Evolutionary conservation across 37 sponge, comb jelly and placozoan species (phyloP).

Genomic region (Eunapius fragilis): DNA sequence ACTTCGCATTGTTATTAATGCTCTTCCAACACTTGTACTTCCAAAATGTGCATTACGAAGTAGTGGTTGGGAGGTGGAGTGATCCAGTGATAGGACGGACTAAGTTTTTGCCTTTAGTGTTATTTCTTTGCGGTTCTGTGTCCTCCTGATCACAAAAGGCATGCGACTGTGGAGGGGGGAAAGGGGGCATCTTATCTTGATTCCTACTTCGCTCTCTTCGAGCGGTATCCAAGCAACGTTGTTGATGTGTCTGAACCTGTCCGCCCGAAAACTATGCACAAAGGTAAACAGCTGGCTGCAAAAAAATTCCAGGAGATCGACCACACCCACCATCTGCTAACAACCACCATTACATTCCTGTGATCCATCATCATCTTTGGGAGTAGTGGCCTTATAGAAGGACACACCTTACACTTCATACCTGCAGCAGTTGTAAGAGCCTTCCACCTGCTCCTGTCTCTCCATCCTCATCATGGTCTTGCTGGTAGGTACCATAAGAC

Average conservation of each 20-base stretch:
- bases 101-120: too few species aligned
- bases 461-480: slow-evolving; percentile 99
- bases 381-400: not conserved
- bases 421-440: slow-evolving; percentile 89
- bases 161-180: too few species aligned
- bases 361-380: slow-evolving; percentile 80
- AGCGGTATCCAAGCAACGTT: slow-evolving; percentile 77
- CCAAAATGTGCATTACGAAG: too few species aligned
- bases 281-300: not conserved
- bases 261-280: slow-evolving; percentile 73
- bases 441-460: slow-evolving; percentile 91
- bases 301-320: not conserved
- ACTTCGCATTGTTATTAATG: too few species aligned
- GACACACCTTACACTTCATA: slow-evolving; percentile 23
- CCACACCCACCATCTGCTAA: slow-evolving; percentile 75
- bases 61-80: too few species aligned
- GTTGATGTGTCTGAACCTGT: slow-evolving; percentile 97
- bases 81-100: too few species aligned
- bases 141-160: too few species aligned
- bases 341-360: slow-evolving; percentile 78
- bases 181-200: not conserved
- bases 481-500: slow-evolving; percentile 22
- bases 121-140: too few species aligned
- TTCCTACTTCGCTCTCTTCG: slow-evolving; percentile 49
- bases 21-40: too few species aligned